These are phyloP conservation scores for Fistularia commersonii DNA, from an alignment of 2,797 vertebrate species.

Conservation along the genomic window DNA sequence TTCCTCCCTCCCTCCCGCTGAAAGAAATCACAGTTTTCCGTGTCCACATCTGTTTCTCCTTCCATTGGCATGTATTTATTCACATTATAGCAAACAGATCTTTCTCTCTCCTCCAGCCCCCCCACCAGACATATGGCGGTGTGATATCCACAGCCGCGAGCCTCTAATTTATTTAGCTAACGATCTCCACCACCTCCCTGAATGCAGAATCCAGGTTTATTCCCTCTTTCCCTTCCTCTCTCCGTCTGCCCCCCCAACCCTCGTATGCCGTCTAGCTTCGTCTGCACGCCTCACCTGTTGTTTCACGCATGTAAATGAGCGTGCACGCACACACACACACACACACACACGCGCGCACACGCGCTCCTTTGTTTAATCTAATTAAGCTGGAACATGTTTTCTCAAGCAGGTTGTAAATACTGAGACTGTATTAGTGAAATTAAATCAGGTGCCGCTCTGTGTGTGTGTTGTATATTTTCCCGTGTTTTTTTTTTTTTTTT, in stretches of 20 bases:
- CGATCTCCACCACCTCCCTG: constrained; percentile 67
- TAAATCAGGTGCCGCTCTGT: constrained; percentile 41
- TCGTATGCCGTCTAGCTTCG: constrained; percentile 20
- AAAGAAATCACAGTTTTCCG: no score
- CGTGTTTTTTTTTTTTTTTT: neutral
- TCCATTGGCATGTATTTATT: constrained; percentile 61
- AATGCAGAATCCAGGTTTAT: constrained; percentile 64
- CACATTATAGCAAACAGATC: constrained; percentile 54
- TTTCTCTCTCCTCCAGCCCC: constrained; percentile 21
- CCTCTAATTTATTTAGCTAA: constrained; percentile 74
- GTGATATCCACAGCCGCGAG: constrained; percentile 72
- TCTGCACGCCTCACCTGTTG: constrained; percentile 63
- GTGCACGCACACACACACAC: constrained; percentile 8
- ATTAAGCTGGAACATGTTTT: constrained; percentile 65
- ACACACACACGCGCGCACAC: constrained; percentile 1
- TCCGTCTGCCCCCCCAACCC: constrained; percentile 19
- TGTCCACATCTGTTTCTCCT: constrained; percentile 50
- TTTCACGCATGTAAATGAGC: constrained; percentile 43
- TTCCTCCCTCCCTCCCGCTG: no score
- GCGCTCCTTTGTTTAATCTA: constrained; percentile 52
- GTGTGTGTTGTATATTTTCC: constrained; percentile 8
- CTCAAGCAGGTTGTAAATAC: constrained; percentile 66
- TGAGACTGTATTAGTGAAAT: constrained; percentile 61
- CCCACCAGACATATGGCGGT: constrained; percentile 65
- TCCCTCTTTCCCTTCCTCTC: constrained; percentile 28